phyloP scores from a whole-genome alignment of 2,888 invertebrate species.

The Heteromyza rotundicornis region DNA sequence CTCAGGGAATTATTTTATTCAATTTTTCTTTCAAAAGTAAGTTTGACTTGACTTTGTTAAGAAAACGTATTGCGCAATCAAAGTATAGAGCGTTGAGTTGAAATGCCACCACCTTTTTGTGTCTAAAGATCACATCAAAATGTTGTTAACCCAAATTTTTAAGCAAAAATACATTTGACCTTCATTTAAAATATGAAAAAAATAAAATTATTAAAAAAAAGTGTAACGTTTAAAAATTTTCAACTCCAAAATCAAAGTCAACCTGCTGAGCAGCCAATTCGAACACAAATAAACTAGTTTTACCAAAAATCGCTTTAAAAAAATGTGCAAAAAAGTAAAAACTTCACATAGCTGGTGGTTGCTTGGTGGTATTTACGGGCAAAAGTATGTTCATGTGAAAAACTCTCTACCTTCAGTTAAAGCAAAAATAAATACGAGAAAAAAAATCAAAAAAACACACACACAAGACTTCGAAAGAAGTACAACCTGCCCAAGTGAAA shows the following conservation, averaged over 20 bases:
- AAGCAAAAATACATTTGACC: background rate
- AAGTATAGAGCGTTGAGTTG: background rate
- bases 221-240: background rate
- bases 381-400: too few relatives aligned
- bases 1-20: too few relatives aligned
- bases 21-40: too few relatives aligned
- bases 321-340: background rate
- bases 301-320: background rate
- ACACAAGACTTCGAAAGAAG: background rate
- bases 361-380: too few relatives aligned
- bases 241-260: too few relatives aligned
- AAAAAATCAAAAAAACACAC: too few relatives aligned
- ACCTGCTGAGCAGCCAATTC: background rate
- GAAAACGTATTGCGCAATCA: background rate
- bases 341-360: background rate
- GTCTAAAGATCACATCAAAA: too few relatives aligned
- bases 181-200: background rate
- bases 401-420: too few relatives aligned
- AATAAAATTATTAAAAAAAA: background rate
- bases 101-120: too few relatives aligned
- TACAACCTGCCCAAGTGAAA: constrained; percentile 23
- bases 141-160: background rate
- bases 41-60: too few relatives aligned
- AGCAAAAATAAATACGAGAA: too few relatives aligned
- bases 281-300: background rate